These are phyloP conservation scores for Drosophila prosaltans DNA, from an alignment of 1,140 invertebrate genomes.

Conservation along the genomic window DNA sequence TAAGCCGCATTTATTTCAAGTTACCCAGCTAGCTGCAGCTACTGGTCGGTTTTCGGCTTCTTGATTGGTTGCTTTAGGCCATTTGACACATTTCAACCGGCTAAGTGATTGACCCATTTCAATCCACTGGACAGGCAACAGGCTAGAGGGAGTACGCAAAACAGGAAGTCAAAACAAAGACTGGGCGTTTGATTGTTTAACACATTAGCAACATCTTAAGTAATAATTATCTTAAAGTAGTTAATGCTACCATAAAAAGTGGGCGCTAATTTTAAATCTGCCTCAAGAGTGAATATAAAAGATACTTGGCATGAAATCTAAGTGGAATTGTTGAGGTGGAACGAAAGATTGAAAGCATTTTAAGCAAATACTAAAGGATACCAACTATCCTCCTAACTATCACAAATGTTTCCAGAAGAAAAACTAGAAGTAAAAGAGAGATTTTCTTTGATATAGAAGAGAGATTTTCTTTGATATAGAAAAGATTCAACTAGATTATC, in stretches of 20 bases:
- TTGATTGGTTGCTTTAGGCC: constrained; percentile 53
- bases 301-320: too few species aligned
- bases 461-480: too few species aligned
- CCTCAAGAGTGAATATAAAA: too few species aligned
- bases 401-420: too few species aligned
- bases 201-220: constrained; percentile 51
- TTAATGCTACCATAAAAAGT: not conserved
- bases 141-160: constrained; percentile 5
- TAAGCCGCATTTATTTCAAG: constrained; percentile 37
- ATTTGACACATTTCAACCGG: constrained; percentile 74
- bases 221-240: constrained; percentile 1
- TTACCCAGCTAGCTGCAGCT: constrained; percentile 24
- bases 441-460: too few species aligned
- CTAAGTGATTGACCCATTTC: constrained; percentile 70
- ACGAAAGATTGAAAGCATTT: too few species aligned
- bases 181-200: constrained; percentile 48
- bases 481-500: too few species aligned
- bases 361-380: too few species aligned
- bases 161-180: constrained; percentile 14
- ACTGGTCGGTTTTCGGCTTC: constrained; percentile 46
- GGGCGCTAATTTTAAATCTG: not conserved
- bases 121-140: constrained; percentile 32
- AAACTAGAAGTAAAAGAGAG: too few species aligned
- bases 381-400: too few species aligned
- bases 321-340: too few species aligned